phyloP scores from a whole-genome alignment of 2,888 invertebrate genomes.

The Heliconius charithonia region DNA sequence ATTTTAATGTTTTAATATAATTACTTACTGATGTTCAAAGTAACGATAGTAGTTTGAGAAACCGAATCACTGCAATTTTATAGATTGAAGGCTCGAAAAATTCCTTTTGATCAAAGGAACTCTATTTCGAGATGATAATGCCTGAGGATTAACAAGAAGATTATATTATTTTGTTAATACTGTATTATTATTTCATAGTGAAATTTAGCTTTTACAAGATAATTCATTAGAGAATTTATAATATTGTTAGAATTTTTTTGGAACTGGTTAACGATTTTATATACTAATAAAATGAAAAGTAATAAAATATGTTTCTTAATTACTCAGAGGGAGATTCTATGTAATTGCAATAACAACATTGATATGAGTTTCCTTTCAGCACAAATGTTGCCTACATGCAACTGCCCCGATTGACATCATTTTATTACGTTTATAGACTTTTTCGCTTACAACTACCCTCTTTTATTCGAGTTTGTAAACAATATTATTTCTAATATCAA shows the following conservation, averaged over 20 bases:
- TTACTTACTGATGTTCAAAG: neutral
- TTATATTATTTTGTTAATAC: neutral
- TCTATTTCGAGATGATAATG: neutral
- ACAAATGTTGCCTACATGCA: too few relatives aligned
- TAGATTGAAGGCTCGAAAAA: neutral
- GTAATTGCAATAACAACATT: too few relatives aligned
- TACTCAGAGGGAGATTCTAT: too few relatives aligned
- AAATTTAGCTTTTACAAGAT: neutral
- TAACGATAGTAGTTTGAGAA: neutral
- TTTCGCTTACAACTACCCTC: too few relatives aligned
- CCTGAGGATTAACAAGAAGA: slow-evolving; percentile 5
- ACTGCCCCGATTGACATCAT: too few relatives aligned
- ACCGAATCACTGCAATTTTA: neutral
- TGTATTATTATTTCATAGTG: neutral
- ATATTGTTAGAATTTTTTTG: too few relatives aligned
- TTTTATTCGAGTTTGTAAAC: too few relatives aligned
- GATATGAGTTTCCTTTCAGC: too few relatives aligned
- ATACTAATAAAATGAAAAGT: too few relatives aligned
- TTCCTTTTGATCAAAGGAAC: slow-evolving; percentile 7
- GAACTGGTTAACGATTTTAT: too few relatives aligned
- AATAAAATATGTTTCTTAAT: too few relatives aligned
- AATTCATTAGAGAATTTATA: neutral
- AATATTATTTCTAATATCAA: neutral
- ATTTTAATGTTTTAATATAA: neutral
- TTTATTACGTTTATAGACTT: too few relatives aligned